A percentile compares a stretch with the other conserved stretches of the same genome.
Conservation (phyloP, 2,797 vertebrate genomes). For the Lemur catta region DNA sequence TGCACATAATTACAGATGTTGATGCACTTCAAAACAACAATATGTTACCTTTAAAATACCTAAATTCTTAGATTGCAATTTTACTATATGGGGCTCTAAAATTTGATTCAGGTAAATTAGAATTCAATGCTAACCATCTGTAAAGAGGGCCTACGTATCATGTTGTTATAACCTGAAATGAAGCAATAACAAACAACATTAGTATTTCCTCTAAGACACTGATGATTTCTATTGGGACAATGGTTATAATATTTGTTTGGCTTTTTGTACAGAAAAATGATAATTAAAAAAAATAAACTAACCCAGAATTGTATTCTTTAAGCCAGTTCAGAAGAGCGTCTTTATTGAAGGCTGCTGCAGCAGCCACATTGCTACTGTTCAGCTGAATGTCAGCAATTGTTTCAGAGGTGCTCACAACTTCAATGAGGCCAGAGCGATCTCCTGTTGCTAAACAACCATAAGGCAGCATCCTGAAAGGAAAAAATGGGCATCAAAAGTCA, state of each 20-base stretch:
- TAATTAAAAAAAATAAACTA: constrained; percentile 48
- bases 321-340: constrained; percentile 99
- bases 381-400: constrained; percentile 99
- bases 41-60: constrained; percentile 12
- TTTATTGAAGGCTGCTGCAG: constrained; percentile 98
- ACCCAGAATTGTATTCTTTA: constrained; percentile 97
- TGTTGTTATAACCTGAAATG: neutral
- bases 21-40: constrained; percentile 65
- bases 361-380: constrained; percentile 97
- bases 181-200: neutral
- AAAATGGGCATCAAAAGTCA: neutral
- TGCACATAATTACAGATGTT: constrained; percentile 73
- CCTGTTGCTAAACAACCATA: constrained; percentile 99
- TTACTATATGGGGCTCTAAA: neutral
- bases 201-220: neutral
- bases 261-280: neutral
- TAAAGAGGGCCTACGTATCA: neutral
- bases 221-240: neutral
- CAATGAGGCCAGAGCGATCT: constrained; percentile 95
- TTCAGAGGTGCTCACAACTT: constrained; percentile 95
- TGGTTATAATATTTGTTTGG: neutral
- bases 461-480: constrained; percentile 91
- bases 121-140: neutral
- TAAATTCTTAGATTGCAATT: constrained; percentile 57
- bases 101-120: neutral